These are phyloP conservation scores for Silvanus unidentatus DNA, from an alignment of 2,888 invertebrate genomes.

Conservation along the genomic window DNA sequence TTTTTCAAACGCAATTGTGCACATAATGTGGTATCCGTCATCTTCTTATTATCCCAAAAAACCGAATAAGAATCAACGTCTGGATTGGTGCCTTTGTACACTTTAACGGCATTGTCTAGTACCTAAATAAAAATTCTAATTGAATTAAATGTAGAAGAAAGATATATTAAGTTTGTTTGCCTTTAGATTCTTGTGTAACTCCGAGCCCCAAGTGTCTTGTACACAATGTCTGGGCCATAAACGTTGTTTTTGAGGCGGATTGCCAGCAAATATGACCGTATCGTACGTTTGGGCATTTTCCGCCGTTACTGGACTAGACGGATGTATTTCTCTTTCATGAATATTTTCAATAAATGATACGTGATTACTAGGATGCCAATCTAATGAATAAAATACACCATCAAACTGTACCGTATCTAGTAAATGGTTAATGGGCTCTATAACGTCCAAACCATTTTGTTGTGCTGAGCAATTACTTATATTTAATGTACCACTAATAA, in stretches of 20 bases:
- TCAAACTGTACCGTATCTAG: conserved; percentile 78
- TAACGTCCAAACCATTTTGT: conserved; percentile 84
- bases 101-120: conserved; percentile 68
- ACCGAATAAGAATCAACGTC: conserved; percentile 97
- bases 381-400: conserved; percentile 85
- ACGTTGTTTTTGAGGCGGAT: conserved; percentile 78
- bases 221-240: conserved; percentile 97
- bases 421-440: conserved; percentile 84
- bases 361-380: conserved; percentile 96
- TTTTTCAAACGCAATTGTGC: conserved; percentile 71
- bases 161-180: conserved; percentile 39
- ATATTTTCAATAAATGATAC: conserved; percentile 96
- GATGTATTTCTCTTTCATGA: conserved; percentile 65
- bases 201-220: conserved; percentile 91
- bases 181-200: conserved; percentile 84
- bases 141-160: neutral
- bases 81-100: conserved; percentile 89
- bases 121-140: conserved; percentile 48
- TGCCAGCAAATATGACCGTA: conserved; percentile 87
- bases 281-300: conserved; percentile 80
- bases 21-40: conserved; percentile 79
- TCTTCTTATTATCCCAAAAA: conserved; percentile 95
- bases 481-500: conserved; percentile 89
- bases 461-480: conserved; percentile 90
- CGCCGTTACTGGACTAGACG: conserved; percentile 64